Evolutionary conservation across 1,140 invertebrate genomes (phyloP), one percentile per base, ranked within the genome.

Genomic region (Drosophila lowei): DNA sequence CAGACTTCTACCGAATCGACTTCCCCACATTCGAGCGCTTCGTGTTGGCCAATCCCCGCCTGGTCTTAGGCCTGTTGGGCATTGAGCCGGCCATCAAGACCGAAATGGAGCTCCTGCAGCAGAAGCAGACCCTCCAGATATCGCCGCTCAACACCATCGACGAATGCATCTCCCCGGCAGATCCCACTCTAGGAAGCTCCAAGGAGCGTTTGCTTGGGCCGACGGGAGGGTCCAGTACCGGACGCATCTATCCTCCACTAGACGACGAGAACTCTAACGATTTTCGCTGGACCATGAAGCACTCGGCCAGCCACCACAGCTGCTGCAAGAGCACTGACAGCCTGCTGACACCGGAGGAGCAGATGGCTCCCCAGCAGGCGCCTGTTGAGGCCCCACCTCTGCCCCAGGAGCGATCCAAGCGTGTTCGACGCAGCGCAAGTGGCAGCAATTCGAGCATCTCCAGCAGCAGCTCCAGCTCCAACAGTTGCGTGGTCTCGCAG

Each of bases 291-390:
- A 80, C 89, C 13, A 90, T 90, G 77, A 90, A 90, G 46, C 79
- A 90, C 62, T 90, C 88, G 9, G 76, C 50, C 9, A 90, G 89
- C 6, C 85, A 90, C 43, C 85, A 79, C 21, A 89, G 78, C 16
- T 89, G 80, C n/a, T 91, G 88, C 64, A 79, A 86, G 28, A 91
- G 90, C 46, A 91, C 89, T 0, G 90, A 91, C 46, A 79, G 89
- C 3, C 42, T 91, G 28, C 28, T 91, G 5, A 62, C 72, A 46
- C 54, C 65, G 3, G 83, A 89, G 21, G 89, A 90, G 41, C 76
- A 57, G 5, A 25, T 23, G 0, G 7, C 34, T n/a, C 18, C 64
- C 11, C n/a, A n/a, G 0, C 28, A 25, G 2, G n/a, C 23, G 0
- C 0, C 64, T 11, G 11, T 13, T 8, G 34, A 38, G 34, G 34